Evolutionary conservation across 2,888 invertebrate species (phyloP).

Genomic region (Ichneumoninae sp.): DNA sequence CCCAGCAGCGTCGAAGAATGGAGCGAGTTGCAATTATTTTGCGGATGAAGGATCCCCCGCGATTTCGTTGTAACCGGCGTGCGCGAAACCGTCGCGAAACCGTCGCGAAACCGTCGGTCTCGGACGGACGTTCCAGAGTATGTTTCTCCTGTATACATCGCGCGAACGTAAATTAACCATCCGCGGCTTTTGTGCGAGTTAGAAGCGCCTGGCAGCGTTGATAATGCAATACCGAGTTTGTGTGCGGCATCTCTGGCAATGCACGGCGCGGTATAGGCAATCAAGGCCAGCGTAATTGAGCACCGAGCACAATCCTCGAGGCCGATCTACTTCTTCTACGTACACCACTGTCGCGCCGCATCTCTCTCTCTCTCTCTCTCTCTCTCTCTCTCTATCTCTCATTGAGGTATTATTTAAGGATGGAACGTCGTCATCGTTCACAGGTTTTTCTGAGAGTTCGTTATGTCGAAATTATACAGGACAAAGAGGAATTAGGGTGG

Average conservation of each 20-base stretch:
- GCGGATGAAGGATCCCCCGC: slow-evolving; percentile 32
- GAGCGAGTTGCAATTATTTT: slow-evolving; percentile 33
- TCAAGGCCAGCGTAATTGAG: slow-evolving; percentile 68
- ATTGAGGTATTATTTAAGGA: neutral
- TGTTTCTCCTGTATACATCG: slow-evolving; percentile 11
- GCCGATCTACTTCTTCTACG: slow-evolving; percentile 43
- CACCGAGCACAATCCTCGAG: slow-evolving; percentile 35
- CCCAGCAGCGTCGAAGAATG: slow-evolving; percentile 11
- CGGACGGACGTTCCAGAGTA: neutral
- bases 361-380: slow-evolving; percentile 23
- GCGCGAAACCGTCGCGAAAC: neutral
- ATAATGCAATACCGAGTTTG: slow-evolving; percentile 26
- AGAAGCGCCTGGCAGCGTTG: slow-evolving; percentile 14
- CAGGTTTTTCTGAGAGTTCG: slow-evolving; percentile 19
- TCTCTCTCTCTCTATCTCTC: neutral
- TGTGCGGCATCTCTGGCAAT: slow-evolving; percentile 27
- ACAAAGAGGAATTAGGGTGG: slow-evolving; percentile 3
- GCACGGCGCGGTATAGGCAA: slow-evolving; percentile 52
- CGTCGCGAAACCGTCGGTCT: neutral
- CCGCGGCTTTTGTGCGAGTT: neutral
- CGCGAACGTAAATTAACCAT: slow-evolving; percentile 45
- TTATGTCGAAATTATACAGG: slow-evolving; percentile 3
- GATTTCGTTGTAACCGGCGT: slow-evolving; percentile 33
- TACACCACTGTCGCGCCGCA: neutral
- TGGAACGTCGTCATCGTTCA: neutral